Base-by-base conservation (phyloP, 2,888 invertebrate genomes). In the Masnerella sp. region DNA sequence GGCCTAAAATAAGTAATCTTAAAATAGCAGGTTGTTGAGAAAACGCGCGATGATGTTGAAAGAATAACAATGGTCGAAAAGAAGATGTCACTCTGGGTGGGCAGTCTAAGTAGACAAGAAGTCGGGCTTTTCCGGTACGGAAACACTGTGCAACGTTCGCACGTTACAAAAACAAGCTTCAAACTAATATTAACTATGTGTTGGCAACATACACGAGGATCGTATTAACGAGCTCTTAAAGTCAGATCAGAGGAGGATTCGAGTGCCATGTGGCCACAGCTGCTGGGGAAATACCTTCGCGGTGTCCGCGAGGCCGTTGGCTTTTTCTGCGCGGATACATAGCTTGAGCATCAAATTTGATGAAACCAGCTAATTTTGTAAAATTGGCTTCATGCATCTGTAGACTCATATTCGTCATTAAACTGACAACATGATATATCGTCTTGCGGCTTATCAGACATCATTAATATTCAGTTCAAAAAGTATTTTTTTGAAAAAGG, bases 141-240 rank as follows among this genome's bases (percentile, higher is more conserved):
- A 78, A 77, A 72, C 62, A 40, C 56, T 65, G 72, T 72, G 65
- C 75, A 72, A 62, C 71, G 71, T 74, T 79, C 82, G 80, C 78
- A 79, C 79, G 82, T 84, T 84, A 84, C 81, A 85, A 85, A 83
- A 86, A 86, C 85, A 86, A 83, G 82, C 83, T 82, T 80, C 77
- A 84, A 84, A 85, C 85, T 86, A 85, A 86, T 85, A 85, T 86
- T 86, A 85, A 86, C 85, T 85, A 81, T 81, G 82, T 80, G 84
- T 83, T 85, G 84, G 85, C 85, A 85, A 85, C 84, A 85, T 84
- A 80, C 82, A 83, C 82, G 80, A 79, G 81, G 83, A 84, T 83
- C 82, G 82, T 82, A 85, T 85, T 85, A 85, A 86, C 85, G 84
- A 85, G 84, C 85, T 84, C 84, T 85, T 84, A 84, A 82, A 84